Percentiles rank a stretch among this genome's conserved stretches.
Evolutionary conservation across 2,888 invertebrate genomes (phyloP).

Genomic region (Ceriagrion tenellum): DNA sequence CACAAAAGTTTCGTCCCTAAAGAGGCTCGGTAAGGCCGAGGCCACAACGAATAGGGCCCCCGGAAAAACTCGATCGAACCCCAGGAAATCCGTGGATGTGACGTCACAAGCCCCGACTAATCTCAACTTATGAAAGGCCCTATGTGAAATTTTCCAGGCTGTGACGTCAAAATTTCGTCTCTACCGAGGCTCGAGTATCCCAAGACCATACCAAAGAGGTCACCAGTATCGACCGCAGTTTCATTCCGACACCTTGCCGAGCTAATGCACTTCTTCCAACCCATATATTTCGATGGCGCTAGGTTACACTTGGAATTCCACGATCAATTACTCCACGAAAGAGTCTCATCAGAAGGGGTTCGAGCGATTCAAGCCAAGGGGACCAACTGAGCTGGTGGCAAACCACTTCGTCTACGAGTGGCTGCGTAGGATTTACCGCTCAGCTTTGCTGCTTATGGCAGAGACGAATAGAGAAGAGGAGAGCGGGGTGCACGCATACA

Average conservation of each 20-base stretch:
- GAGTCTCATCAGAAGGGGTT: background rate
- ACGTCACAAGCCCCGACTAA: too few species aligned
- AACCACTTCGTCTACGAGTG: background rate
- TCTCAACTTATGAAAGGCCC: too few species aligned
- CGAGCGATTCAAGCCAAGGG: background rate
- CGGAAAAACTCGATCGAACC: too few species aligned
- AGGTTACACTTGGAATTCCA: background rate
- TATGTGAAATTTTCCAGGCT: too few species aligned
- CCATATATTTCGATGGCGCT: background rate
- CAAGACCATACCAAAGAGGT: too few species aligned
- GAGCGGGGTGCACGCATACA: background rate
- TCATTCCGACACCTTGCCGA: background rate
- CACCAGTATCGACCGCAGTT: too few species aligned
- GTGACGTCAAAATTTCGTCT: too few species aligned
- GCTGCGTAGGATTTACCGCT: background rate
- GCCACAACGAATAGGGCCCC: too few species aligned
- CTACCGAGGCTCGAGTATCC: too few species aligned
- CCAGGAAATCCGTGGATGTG: too few species aligned
- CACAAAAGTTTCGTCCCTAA: too few species aligned
- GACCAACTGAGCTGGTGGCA: background rate
- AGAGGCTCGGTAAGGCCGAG: too few species aligned
- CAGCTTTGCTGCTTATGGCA: background rate
- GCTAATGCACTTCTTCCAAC: background rate
- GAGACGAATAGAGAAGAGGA: background rate
- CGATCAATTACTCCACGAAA: background rate